A percentile compares a stretch with the other conserved stretches of the same genome.
These are phyloP conservation scores for Cyrtonyx montezumae DNA, from an alignment of 2,113 vertebrate species.

Conservation along the genomic window DNA sequence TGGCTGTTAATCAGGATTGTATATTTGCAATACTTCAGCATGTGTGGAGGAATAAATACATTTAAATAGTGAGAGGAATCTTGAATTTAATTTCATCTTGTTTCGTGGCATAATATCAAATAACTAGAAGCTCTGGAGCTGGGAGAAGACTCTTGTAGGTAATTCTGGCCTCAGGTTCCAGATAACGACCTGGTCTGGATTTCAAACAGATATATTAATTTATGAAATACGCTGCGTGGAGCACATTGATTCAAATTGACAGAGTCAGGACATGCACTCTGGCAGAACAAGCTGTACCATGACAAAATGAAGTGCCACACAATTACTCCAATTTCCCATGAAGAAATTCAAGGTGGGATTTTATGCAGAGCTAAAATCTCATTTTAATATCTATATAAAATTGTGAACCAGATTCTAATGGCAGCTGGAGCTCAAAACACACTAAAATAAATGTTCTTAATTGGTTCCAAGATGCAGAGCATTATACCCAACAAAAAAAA, in stretches of 20 bases:
- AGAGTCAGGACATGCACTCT: neutral
- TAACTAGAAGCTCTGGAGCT: neutral
- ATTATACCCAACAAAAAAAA: neutral
- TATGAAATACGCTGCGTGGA: neutral
- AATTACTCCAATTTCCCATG: neutral
- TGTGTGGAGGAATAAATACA: neutral
- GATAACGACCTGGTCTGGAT: neutral
- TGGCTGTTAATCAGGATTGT: neutral
- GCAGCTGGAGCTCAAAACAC: neutral
- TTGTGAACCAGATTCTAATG: neutral
- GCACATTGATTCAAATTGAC: rapidly evolving
- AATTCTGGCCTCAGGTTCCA: neutral
- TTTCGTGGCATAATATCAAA: neutral
- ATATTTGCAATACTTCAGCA: neutral
- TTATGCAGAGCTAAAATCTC: neutral
- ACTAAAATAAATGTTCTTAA: neutral
- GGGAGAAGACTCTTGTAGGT: neutral
- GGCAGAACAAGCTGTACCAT: neutral
- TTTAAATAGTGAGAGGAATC: neutral
- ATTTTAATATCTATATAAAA: neutral
- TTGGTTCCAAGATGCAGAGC: neutral
- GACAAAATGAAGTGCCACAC: neutral
- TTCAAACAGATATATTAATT: neutral
- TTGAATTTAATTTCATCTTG: neutral
- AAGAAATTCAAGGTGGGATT: neutral